Evolutionary conservation across 2,888 invertebrate species (phyloP).

Genomic region (Cataglyphis rosenhaueri): DNA sequence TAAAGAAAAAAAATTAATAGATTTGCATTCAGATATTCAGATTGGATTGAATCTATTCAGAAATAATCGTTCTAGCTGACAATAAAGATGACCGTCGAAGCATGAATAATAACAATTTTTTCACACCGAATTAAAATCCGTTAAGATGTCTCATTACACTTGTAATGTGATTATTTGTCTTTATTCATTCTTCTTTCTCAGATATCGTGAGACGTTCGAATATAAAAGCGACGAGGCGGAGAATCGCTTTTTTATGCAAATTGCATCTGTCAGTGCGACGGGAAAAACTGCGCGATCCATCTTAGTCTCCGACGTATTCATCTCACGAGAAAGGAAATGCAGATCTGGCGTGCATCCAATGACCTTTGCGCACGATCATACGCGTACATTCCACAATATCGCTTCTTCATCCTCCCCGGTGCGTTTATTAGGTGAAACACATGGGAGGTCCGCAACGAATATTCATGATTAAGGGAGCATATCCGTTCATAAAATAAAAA

Average conservation of each 20-base stretch:
- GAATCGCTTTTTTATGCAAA: conserved; percentile 73
- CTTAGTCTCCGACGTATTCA: conserved; percentile 68
- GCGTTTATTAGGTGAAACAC: conserved; percentile 49
- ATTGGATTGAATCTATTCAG: background rate
- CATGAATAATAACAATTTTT: background rate
- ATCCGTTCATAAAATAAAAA: too few relatives aligned
- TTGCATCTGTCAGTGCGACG: conserved; percentile 73
- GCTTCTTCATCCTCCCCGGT: conserved; percentile 41
- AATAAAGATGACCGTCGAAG: background rate
- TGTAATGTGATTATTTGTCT: background rate
- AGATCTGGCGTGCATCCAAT: conserved; percentile 73
- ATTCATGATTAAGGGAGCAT: background rate
- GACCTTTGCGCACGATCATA: conserved; percentile 53
- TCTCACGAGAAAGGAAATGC: conserved; percentile 72
- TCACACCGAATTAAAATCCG: background rate
- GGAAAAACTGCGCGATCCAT: conserved; percentile 71
- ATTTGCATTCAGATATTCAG: background rate
- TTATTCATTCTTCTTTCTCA: conserved; percentile 13
- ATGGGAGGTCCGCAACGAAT: conserved; percentile 48
- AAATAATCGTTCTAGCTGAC: background rate
- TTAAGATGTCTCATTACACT: background rate
- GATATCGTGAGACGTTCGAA: conserved; percentile 28
- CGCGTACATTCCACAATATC: conserved; percentile 46
- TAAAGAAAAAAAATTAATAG: background rate
- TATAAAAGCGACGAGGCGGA: conserved; percentile 42